Conservation (phyloP, 2,888 invertebrate species). For the Incurvaria masculella region DNA sequence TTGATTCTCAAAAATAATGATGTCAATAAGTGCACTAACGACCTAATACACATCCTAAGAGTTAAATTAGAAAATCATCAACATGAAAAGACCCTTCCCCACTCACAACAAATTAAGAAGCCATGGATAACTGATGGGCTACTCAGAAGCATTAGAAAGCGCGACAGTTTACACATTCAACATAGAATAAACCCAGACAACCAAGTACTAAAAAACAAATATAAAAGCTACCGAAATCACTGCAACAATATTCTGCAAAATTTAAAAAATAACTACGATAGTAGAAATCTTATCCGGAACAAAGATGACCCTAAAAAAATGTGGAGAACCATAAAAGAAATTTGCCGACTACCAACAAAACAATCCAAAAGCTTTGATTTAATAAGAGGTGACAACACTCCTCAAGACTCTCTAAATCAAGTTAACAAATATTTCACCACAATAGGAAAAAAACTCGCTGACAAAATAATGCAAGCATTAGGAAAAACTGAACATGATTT, state of each 20-base stretch:
- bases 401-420: background rate
- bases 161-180: background rate
- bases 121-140: slow-evolving; percentile 4
- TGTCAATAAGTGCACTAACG: background rate
- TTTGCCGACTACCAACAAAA: background rate
- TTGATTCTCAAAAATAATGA: background rate
- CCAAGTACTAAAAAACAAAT: background rate
- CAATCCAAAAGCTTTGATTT: background rate
- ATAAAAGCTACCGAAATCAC: slow-evolving; percentile 3
- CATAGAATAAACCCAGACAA: background rate
- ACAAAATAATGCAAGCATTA: background rate
- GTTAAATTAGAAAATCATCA: background rate
- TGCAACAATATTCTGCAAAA: slow-evolving; percentile 1
- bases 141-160: background rate
- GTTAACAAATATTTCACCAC: background rate
- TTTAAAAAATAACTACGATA: background rate
- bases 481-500: background rate
- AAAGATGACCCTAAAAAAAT: slow-evolving; percentile 1
- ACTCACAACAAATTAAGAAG: background rate
- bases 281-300: background rate
- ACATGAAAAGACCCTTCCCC: background rate
- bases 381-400: background rate
- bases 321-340: background rate
- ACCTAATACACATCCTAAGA: background rate
- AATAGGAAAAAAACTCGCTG: background rate